Percentiles rank a stretch among this genome's conserved stretches.
These are phyloP conservation scores for Neodiprion fabricii DNA, from an alignment of 1,140 invertebrate species.

Conservation along the genomic window DNA sequence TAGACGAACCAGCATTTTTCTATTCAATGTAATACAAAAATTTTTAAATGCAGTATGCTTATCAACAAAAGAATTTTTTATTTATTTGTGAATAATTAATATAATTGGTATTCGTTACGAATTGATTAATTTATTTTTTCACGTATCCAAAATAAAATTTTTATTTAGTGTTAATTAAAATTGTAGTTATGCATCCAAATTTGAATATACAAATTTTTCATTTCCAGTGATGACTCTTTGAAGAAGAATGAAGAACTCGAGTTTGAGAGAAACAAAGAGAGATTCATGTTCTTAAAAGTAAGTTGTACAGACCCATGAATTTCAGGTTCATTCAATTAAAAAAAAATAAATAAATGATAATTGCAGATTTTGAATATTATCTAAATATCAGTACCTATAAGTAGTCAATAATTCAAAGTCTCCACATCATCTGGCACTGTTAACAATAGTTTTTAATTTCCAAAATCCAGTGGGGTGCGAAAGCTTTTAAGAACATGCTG, in stretches of 20 bases:
- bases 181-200: slow-evolving; percentile 8
- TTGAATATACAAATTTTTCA: slow-evolving; percentile 37
- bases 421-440: background rate
- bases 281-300: slow-evolving; percentile 95
- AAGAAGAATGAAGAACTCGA: slow-evolving; percentile 95
- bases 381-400: background rate
- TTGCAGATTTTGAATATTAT: background rate
- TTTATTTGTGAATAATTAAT: too few species aligned
- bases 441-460: slow-evolving; percentile 3
- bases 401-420: background rate
- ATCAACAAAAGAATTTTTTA: too few species aligned
- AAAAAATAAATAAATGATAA: background rate
- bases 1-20: too few species aligned
- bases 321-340: slow-evolving; percentile 9
- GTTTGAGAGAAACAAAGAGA: slow-evolving; percentile 95
- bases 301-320: slow-evolving; percentile 17
- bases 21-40: too few species aligned
- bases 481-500: slow-evolving; percentile 94
- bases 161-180: slow-evolving; percentile 7
- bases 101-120: too few species aligned
- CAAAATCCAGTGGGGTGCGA: slow-evolving; percentile 86
- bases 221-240: slow-evolving; percentile 81
- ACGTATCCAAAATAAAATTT: background rate
- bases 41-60: too few species aligned
- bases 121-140: too few species aligned